phyloP scores from a whole-genome alignment of 2,797 vertebrate species.

The Hypotaenidia philippensis region DNA sequence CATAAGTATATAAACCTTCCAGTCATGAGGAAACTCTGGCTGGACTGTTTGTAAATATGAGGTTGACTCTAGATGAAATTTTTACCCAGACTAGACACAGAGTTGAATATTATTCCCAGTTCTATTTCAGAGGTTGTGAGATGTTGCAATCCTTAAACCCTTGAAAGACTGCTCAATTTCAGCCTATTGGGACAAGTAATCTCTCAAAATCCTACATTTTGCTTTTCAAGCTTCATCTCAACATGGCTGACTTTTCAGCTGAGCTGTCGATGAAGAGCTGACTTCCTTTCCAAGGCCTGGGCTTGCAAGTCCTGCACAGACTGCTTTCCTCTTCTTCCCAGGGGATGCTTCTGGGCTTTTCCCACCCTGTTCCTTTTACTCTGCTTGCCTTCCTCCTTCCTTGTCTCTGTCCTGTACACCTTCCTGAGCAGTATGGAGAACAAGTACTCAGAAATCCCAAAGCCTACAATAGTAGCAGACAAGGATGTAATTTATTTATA shows the following conservation, averaged over 20 bases:
- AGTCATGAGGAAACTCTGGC: neutral
- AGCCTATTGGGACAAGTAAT: neutral
- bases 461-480: neutral
- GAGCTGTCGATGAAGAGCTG: neutral
- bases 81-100: rapidly evolving
- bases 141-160: neutral
- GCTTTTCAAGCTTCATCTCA: neutral
- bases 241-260: neutral
- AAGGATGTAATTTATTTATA: neutral
- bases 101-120: neutral
- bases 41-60: neutral
- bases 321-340: neutral
- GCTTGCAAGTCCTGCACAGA: neutral
- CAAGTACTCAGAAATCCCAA: neutral
- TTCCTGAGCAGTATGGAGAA: neutral
- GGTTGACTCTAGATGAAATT: neutral
- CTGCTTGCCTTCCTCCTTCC: neutral
- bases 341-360: neutral
- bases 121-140: neutral
- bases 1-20: neutral
- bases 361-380: neutral
- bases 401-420: neutral
- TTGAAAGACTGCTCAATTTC: neutral
- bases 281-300: neutral
- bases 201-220: neutral